These are phyloP conservation scores for Dicycla oo DNA, from an alignment of 2,888 invertebrate species.

Conservation along the genomic window DNA sequence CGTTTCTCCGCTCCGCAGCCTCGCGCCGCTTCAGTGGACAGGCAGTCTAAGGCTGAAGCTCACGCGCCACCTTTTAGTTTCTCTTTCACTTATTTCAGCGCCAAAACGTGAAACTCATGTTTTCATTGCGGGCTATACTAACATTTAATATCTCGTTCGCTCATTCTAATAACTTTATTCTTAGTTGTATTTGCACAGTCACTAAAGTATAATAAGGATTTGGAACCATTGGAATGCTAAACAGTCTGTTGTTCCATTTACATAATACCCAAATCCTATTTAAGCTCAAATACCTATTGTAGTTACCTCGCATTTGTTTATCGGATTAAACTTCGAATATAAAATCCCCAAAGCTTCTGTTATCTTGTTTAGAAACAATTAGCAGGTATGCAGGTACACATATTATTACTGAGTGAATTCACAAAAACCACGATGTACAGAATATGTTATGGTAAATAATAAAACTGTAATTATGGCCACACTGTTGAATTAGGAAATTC, in stretches of 20 bases:
- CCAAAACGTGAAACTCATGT: not conserved
- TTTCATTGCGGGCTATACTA: not conserved
- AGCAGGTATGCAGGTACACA: not conserved
- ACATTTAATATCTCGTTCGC: not conserved
- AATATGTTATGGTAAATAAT: too few species aligned
- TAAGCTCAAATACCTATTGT: slow-evolving; percentile 8
- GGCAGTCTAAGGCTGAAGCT: too few species aligned
- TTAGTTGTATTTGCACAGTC: slow-evolving; percentile 2
- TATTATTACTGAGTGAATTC: too few species aligned
- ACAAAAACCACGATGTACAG: too few species aligned
- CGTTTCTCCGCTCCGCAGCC: too few species aligned
- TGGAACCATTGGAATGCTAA: slow-evolving; percentile 5
- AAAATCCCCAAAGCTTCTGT: not conserved
- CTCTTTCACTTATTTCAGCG: not conserved
- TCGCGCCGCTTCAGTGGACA: too few species aligned
- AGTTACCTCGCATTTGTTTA: slow-evolving; percentile 17
- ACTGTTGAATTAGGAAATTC: too few species aligned
- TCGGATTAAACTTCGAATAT: not conserved
- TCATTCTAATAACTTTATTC: slow-evolving; percentile 3
- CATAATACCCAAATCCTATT: slow-evolving; percentile 13
- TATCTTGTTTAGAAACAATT: slow-evolving; percentile 43
- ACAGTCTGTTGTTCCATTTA: slow-evolving; percentile 5
- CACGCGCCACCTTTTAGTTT: not conserved
- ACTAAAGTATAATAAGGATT: not conserved
- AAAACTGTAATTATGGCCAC: too few species aligned